Conservation (phyloP, 2,888 invertebrate species). For the Ophioninae sp. region DNA sequence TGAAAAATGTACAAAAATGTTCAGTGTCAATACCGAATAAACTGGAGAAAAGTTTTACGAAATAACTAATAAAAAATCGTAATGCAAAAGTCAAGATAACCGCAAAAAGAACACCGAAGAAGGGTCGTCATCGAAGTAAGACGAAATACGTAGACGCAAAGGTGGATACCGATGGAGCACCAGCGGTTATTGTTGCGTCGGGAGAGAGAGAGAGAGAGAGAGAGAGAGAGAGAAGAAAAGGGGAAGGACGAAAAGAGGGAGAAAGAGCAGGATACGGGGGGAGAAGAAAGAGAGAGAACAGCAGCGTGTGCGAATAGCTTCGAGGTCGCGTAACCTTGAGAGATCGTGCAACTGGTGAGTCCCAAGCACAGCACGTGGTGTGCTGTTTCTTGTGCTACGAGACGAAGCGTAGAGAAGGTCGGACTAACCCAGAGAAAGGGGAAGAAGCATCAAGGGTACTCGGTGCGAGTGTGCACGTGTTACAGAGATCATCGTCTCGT, state of each 20-base stretch:
- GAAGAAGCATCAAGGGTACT: conserved; percentile 3
- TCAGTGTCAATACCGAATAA: no score
- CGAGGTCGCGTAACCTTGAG: conserved; percentile 69
- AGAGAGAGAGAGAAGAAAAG: conserved; percentile 24
- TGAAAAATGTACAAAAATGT: no score
- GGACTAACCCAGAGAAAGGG: conserved; percentile 27
- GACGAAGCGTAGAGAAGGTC: conserved; percentile 27
- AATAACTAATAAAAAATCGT: no score
- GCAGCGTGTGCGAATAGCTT: conserved; percentile 51
- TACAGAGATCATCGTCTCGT: no score
- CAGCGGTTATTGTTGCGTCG: neutral
- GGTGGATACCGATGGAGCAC: neutral
- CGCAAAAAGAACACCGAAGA: no score
- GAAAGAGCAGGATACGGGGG: conserved; percentile 5
- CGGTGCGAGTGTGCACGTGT: neutral
- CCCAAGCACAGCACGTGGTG: conserved; percentile 59
- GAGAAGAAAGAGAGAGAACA: conserved; percentile 10
- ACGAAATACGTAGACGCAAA: neutral
- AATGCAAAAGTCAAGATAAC: no score
- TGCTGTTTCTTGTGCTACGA: conserved; percentile 22
- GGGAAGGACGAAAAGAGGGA: conserved; percentile 7
- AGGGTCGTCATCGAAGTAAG: no score
- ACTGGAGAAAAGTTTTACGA: no score
- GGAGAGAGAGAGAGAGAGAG: neutral
- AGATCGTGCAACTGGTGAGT: conserved; percentile 71